Conservation (phyloP, 2,888 invertebrate species). For the Chaitophorus viminalis region DNA sequence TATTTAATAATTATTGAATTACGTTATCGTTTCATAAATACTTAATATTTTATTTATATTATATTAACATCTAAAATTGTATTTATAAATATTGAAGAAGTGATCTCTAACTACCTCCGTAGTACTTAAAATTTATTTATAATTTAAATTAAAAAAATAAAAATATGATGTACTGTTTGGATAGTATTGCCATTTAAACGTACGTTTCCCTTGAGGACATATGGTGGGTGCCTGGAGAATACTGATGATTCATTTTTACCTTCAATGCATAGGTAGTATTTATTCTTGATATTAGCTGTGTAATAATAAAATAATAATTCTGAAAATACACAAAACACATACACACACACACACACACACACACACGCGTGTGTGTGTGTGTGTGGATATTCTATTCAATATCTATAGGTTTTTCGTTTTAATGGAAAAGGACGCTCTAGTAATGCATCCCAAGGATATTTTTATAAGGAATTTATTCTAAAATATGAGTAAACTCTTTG, state of each 20-base stretch:
- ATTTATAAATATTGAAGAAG: not conserved
- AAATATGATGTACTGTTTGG: conserved; percentile 5
- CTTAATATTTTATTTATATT: not conserved
- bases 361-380: not conserved
- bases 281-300: not conserved
- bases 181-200: not conserved
- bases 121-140: not conserved
- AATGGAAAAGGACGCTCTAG: conserved; percentile 24
- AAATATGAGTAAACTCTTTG: not conserved
- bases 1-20: not conserved
- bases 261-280: not conserved
- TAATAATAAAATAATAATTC: not conserved
- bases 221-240: not conserved
- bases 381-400: not conserved
- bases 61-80: not conserved
- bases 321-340: not conserved
- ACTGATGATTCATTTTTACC: conserved; percentile 13
- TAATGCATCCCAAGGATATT: not conserved
- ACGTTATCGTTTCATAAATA: not conserved
- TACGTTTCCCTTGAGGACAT: not conserved
- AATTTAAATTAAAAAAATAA: not conserved
- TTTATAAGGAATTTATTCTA: not conserved
- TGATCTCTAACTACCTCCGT: not conserved
- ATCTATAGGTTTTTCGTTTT: not conserved
- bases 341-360: not conserved